Base-by-base conservation (phyloP, 37 sponge, comb jelly and placozoan genomes). In the Ephydatia muelleri region DNA sequence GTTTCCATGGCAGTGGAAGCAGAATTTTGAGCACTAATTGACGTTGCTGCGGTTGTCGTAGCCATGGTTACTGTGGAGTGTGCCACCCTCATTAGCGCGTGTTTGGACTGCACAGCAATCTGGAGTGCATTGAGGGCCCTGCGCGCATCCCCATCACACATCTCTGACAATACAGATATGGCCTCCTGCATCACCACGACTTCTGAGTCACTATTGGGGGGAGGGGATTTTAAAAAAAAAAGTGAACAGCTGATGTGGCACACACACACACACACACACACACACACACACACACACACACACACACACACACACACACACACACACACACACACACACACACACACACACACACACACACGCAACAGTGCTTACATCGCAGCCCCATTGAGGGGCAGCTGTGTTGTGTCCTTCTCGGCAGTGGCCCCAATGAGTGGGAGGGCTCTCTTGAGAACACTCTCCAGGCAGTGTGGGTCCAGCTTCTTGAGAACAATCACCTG, bases 71-170 rank as follows among this genome's bases (percentile, higher is more conserved):
- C 57, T 19, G 19, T 11, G 19, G 57, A 57, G 19, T 57, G 57
- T 16, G 57, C 16, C 19, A 14, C 19, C 57, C 57, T 57, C 16
- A 11, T 57, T 27, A 23, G 31, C 4, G 86, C 33, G 33, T 65
- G 70, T 76, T 82, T 87, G 69, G 84, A 66, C 65, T 84, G 67
- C 5, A 84, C 66, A 4, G 80, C 80, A 31, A 84, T 73, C 47
- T 89, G 74, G 14, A 89, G 86, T 19, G 72, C 86, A 72, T 89
- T 89, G 28, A 89, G 68, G 8, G 89, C 89, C 66, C 68, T 89
- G 12, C 89, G 70, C 6, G 85, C 85, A 84, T 89, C 89, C 26
- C 89, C 89, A 71, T 83, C 88, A 77, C 88, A 87, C 3, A 87
- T 25, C 40, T 81, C 49, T n/a, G 83, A 64, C 67, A 87, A 78